Evolutionary conservation across 2,797 vertebrate species (phyloP), one percentile per base, ranked within the genome.

Genomic region (Gymnoscopelus microlampas): DNA sequence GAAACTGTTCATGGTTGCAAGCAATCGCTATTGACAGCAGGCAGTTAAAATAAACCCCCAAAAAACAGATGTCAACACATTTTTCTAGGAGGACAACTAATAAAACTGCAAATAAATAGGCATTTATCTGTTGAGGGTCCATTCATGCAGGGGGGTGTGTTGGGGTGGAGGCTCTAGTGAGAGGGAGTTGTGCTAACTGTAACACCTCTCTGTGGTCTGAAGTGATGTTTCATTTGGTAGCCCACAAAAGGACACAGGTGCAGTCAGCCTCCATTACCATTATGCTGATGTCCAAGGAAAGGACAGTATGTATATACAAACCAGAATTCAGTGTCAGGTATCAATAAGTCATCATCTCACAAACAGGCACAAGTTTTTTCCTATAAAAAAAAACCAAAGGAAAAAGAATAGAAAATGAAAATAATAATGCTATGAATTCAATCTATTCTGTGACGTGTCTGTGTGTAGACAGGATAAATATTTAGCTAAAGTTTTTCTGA

Each of bases 51-150:
- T n/a, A n/a, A n/a, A n/a, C n/a, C n/a, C n/a, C n/a, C n/a, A n/a
- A 73, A 66, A 71, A 5, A 75, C 67, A 60, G 35, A 73, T 35
- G 48, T 51, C 55, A 57, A 65, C 56, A 61, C 19, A 56, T 35
- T 53, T 63, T 51, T 64, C 59, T 59, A 60, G 51, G 58, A 51
- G 51, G 55, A 60, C 39, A 26, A 76, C 68, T 59, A 77, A 81
- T 50, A 68, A 19, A 77, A 53, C 66, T 56, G 70, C 70, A 84
- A 88, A 90, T 90, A 89, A 88, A 91, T 82, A 89, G 63, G 70
- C 62, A 44, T 73, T 74, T 19, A 72, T 70, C 58, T 74, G 59
- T 74, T 44, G 64, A 79, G 70, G 56, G 68, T 81, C 68, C 67
- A 76, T 82, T 82, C 77, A 84, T 79, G 74, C 82, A 80, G 60